Evolutionary conservation across 2,888 invertebrate genomes (phyloP).

Genomic region (Cactoblastis cactorum): DNA sequence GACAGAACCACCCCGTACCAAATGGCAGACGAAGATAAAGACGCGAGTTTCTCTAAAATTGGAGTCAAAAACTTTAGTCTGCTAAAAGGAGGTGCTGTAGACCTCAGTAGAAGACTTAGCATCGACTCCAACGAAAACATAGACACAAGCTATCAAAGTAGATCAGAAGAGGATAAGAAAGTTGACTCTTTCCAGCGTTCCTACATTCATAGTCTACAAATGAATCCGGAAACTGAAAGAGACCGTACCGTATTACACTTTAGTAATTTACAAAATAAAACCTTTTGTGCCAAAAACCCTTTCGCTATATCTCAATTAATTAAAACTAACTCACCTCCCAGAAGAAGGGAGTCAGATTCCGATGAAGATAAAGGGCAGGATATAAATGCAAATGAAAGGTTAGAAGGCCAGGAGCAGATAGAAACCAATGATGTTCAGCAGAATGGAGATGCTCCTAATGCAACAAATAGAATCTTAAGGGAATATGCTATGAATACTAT

Average conservation of each 20-base stretch:
- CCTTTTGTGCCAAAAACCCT: conserved; percentile 78
- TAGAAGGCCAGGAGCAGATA: conserved; percentile 52
- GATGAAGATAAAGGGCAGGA: conserved; percentile 74
- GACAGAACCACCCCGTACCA: conserved; percentile 60
- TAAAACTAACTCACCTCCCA: conserved; percentile 74
- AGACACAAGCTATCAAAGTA: conserved; percentile 70
- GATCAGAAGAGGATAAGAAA: conserved; percentile 65
- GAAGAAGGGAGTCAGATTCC: conserved; percentile 74
- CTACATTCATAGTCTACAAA: conserved; percentile 72
- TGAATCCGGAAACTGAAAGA: conserved; percentile 54
- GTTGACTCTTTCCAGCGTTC: conserved; percentile 71
- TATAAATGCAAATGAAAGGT: conserved; percentile 69
- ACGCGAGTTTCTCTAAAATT: conserved; percentile 58
- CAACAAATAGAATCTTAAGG: conserved; percentile 82
- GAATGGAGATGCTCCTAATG: conserved; percentile 65
- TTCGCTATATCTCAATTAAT: conserved; percentile 78
- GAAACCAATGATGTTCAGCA: conserved; percentile 54
- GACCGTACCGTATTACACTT: conserved; percentile 68
- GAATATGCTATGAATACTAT: conserved; percentile 90
- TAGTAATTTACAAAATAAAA: conserved; percentile 73
- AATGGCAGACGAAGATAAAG: conserved; percentile 43
- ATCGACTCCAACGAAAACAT: conserved; percentile 76
- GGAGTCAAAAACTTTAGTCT: conserved; percentile 74
- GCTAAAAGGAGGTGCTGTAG: conserved; percentile 71
- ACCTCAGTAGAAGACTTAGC: conserved; percentile 70